A percentile compares a stretch with the other conserved stretches of the same genome.
These are phyloP conservation scores for Gnatocerus cornutus DNA, from an alignment of 2,888 invertebrate species.

Conservation along the genomic window DNA sequence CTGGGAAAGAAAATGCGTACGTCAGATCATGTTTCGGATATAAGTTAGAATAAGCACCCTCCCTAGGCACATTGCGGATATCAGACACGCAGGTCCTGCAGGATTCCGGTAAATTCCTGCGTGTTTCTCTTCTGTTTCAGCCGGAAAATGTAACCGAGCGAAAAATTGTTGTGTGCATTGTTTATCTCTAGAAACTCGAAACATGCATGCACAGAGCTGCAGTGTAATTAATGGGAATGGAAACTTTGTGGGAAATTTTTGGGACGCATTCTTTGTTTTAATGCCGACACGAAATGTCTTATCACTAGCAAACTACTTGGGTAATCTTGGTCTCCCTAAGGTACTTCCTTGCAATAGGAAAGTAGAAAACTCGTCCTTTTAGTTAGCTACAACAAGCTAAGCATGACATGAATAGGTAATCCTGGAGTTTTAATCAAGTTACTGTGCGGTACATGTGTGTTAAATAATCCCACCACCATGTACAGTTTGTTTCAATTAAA, in stretches of 20 bases:
- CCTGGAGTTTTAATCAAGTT: conserved; percentile 39
- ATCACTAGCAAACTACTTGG: conserved; percentile 30
- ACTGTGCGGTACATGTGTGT: conserved; percentile 33
- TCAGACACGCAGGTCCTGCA: conserved; percentile 58
- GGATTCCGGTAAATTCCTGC: conserved; percentile 51
- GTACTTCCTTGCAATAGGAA: conserved; percentile 16
- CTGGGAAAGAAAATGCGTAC: conserved; percentile 52
- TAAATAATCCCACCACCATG: conserved; percentile 19
- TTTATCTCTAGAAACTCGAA: conserved; percentile 45
- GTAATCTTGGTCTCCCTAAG: conserved; percentile 29
- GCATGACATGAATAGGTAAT: conserved; percentile 45
- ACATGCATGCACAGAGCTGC: conserved; percentile 35
- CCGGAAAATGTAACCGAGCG: conserved; percentile 55
- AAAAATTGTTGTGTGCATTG: conserved; percentile 53
- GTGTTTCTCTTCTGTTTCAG: conserved; percentile 48
- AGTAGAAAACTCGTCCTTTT: conserved; percentile 41
- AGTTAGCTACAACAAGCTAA: conserved; percentile 34
- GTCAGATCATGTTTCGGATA: conserved; percentile 60
- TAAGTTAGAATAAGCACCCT: conserved; percentile 63
- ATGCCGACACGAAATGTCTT: conserved; percentile 21
- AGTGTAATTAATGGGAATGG: conserved; percentile 34
- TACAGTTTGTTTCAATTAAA: conserved; percentile 36
- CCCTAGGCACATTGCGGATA: conserved; percentile 62
- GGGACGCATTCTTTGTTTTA: conserved; percentile 23
- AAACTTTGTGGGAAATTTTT: conserved; percentile 7